A percentile compares a stretch with the other conserved stretches of the same genome.
These are phyloP conservation scores for Diachasmimorpha longicaudata DNA, from an alignment of 1,140 invertebrate species.

Conservation along the genomic window DNA sequence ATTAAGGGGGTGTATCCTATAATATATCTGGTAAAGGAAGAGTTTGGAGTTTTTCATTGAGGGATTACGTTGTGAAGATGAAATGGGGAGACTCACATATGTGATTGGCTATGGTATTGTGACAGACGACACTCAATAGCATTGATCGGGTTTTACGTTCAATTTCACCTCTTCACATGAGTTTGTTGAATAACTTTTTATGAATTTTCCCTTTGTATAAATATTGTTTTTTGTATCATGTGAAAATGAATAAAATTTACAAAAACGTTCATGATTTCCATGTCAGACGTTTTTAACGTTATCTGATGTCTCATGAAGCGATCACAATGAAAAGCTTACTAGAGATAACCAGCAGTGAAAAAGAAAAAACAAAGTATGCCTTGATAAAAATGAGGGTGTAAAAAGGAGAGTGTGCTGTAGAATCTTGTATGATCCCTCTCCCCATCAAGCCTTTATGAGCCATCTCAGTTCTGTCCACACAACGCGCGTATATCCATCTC, in stretches of 20 bases:
- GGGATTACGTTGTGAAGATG: slow-evolving; percentile 23
- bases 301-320: neutral
- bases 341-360: neutral
- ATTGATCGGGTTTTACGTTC: slow-evolving; percentile 42
- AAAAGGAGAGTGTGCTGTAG: neutral
- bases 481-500: slow-evolving; percentile 5
- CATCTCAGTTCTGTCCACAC: slow-evolving; percentile 18
- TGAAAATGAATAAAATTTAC: too few relatives aligned
- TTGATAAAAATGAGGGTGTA: neutral
- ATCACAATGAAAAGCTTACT: neutral
- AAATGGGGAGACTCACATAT: slow-evolving; percentile 41
- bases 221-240: too few relatives aligned
- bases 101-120: slow-evolving; percentile 61
- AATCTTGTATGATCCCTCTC: slow-evolving; percentile 41
- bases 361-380: neutral
- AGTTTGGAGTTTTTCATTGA: slow-evolving; percentile 13
- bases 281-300: neutral
- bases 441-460: slow-evolving; percentile 48
- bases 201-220: neutral
- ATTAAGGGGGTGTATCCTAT: slow-evolving; percentile 32
- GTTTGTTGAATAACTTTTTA: neutral
- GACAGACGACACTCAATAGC: slow-evolving; percentile 42
- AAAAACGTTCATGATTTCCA: neutral
- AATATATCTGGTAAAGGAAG: neutral
- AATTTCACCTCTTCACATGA: neutral